These are phyloP conservation scores for Drosophila willistoni DNA, from an alignment of 1,140 invertebrate species.

Conservation along the genomic window DNA sequence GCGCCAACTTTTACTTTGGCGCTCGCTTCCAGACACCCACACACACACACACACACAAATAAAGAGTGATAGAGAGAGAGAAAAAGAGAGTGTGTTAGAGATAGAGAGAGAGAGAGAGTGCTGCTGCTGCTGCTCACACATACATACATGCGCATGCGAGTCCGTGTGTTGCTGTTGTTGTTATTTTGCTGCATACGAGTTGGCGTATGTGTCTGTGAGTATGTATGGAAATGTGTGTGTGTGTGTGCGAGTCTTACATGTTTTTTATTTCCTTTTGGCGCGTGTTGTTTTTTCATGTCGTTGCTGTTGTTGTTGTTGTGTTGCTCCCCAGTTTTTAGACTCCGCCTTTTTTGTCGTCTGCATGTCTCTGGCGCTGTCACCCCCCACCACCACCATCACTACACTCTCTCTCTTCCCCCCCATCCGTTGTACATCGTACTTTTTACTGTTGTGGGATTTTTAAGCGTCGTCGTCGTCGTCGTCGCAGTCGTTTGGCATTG, in stretches of 20 bases:
- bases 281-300: constrained; percentile 46
- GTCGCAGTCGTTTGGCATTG: constrained; percentile 15
- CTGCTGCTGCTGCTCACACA: constrained; percentile 43
- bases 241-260: constrained; percentile 69
- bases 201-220: constrained; percentile 49
- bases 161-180: constrained; percentile 52
- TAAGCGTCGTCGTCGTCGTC: constrained; percentile 62
- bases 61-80: constrained; percentile 40
- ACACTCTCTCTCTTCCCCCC: neutral
- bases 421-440: constrained; percentile 19
- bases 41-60: constrained; percentile 5
- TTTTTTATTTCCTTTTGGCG: constrained; percentile 73
- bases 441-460: constrained; percentile 73
- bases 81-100: constrained; percentile 37
- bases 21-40: constrained; percentile 35
- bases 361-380: constrained; percentile 73
- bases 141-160: constrained; percentile 39
- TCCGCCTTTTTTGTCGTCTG: constrained; percentile 81
- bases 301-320: constrained; percentile 58
- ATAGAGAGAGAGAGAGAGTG: constrained; percentile 36
- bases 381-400: constrained; percentile 6
- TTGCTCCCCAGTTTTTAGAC: constrained; percentile 80
- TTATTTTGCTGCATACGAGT: constrained; percentile 74
- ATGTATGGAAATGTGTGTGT: neutral
- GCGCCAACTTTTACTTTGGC: constrained; percentile 45